These are phyloP conservation scores for Diabrotica undecimpunctata DNA, from an alignment of 1,140 invertebrate genomes.

Conservation along the genomic window DNA sequence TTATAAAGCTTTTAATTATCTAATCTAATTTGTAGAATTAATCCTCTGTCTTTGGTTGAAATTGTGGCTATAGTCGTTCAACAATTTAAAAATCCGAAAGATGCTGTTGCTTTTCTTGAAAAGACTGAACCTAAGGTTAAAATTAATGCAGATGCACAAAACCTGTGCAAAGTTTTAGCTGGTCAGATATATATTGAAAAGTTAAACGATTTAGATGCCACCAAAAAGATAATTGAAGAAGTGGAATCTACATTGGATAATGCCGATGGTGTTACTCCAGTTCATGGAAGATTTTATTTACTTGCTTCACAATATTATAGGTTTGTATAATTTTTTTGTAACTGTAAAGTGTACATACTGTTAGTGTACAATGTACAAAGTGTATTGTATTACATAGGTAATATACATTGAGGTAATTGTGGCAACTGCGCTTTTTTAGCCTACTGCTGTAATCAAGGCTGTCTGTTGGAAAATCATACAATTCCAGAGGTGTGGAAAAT, in stretches of 20 bases:
- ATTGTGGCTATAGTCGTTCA: conserved; percentile 76
- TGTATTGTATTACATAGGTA: too few relatives aligned
- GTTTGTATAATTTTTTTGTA: conserved; percentile 38
- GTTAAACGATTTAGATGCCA: conserved; percentile 74
- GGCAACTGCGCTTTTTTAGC: too few relatives aligned
- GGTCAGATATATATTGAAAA: conserved; percentile 83
- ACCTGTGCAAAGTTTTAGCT: conserved; percentile 79
- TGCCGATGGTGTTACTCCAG: conserved; percentile 85
- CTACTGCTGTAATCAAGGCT: too few relatives aligned
- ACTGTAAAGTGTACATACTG: conserved; percentile 35
- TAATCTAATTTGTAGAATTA: conserved; percentile 68
- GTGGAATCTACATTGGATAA: conserved; percentile 83
- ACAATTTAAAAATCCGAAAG: conserved; percentile 76
- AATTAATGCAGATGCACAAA: conserved; percentile 77
- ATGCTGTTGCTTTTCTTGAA: conserved; percentile 81
- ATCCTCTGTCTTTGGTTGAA: conserved; percentile 87
- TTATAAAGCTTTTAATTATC: too few relatives aligned
- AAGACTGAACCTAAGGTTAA: conserved; percentile 87
- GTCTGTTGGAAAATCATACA: too few relatives aligned
- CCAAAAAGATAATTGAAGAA: conserved; percentile 88
- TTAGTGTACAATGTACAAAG: too few relatives aligned
- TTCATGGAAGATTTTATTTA: conserved; percentile 93
- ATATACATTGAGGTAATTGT: too few relatives aligned
- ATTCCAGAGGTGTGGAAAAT: too few relatives aligned
- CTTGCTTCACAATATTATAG: conserved; percentile 88